phyloP scores from a whole-genome alignment of 2,888 invertebrate genomes.

The Capitulum mitella region DNA sequence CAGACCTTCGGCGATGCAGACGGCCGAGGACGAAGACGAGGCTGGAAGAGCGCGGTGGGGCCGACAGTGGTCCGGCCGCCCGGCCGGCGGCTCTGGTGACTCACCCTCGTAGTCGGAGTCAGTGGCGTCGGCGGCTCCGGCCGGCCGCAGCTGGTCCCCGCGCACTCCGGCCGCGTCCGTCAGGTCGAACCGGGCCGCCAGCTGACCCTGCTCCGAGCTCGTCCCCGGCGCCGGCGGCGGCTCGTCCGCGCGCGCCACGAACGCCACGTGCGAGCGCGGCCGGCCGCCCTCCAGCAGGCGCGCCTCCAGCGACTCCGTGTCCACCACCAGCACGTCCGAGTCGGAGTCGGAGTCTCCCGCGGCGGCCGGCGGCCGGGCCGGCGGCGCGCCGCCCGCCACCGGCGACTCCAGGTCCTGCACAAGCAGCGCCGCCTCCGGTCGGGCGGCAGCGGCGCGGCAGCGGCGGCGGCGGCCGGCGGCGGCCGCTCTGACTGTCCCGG shows the following conservation, averaged over 20 bases:
- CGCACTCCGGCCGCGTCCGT: background rate
- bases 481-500: too few relatives aligned
- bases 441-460: too few relatives aligned
- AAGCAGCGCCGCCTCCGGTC: background rate
- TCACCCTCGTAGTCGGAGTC: slow-evolving; percentile 29
- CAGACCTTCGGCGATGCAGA: too few relatives aligned
- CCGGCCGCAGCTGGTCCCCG: background rate
- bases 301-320: slow-evolving; percentile 49
- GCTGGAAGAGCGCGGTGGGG: too few relatives aligned
- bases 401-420: background rate
- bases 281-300: slow-evolving; percentile 40
- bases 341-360: slow-evolving; percentile 22
- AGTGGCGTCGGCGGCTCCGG: slow-evolving; percentile 11
- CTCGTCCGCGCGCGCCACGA: slow-evolving; percentile 34
- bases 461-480: too few relatives aligned
- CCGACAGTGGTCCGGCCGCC: too few relatives aligned
- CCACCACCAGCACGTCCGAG: slow-evolving; percentile 47
- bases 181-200: slow-evolving; percentile 21
- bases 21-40: too few relatives aligned
- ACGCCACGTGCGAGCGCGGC: slow-evolving; percentile 39
- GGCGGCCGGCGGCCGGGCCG: background rate
- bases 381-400: background rate
- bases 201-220: background rate
- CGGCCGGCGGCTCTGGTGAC: background rate
- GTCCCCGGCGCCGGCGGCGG: slow-evolving; percentile 27